A percentile compares a stretch with the other conserved stretches of the same genome.
These are phyloP conservation scores for Liolophura sinensis DNA, from an alignment of 1,140 invertebrate species.

Conservation along the genomic window DNA sequence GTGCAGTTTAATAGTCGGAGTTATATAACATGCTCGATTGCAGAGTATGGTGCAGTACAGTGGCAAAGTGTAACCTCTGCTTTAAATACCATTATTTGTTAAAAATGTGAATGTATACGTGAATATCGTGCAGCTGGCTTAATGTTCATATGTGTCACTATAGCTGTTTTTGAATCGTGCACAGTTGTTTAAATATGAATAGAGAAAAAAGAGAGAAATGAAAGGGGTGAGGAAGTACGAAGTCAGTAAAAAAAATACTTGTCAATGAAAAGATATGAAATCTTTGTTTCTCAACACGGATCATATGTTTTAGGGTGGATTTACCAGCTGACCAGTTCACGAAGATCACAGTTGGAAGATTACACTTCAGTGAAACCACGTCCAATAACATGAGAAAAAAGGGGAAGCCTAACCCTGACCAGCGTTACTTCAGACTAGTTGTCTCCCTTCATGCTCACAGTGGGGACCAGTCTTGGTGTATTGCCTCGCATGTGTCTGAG, in stretches of 20 bases:
- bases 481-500: slow-evolving; percentile 86
- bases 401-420: slow-evolving; percentile 97
- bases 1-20: no score
- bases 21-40: no score
- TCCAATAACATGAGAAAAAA: slow-evolving; percentile 99
- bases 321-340: slow-evolving; percentile 63
- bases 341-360: slow-evolving; percentile 85
- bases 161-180: no score
- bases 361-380: slow-evolving; percentile 98
- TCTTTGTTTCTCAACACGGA: background rate
- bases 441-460: slow-evolving; percentile 90
- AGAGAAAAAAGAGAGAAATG: no score
- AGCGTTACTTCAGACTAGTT: slow-evolving; percentile 90
- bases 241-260: slow-evolving; percentile 2
- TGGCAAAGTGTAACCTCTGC: no score
- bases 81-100: no score
- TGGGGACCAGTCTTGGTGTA: slow-evolving; percentile 63
- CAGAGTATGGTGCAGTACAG: no score
- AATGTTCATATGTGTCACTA: no score
- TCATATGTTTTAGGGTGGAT: slow-evolving; percentile 67
- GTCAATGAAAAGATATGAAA: background rate
- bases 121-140: no score
- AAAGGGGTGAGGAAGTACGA: background rate
- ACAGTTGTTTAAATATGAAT: no score
- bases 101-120: no score